These are phyloP conservation scores for Pteromalus puparum DNA, from an alignment of 1,140 invertebrate genomes.

Conservation along the genomic window DNA sequence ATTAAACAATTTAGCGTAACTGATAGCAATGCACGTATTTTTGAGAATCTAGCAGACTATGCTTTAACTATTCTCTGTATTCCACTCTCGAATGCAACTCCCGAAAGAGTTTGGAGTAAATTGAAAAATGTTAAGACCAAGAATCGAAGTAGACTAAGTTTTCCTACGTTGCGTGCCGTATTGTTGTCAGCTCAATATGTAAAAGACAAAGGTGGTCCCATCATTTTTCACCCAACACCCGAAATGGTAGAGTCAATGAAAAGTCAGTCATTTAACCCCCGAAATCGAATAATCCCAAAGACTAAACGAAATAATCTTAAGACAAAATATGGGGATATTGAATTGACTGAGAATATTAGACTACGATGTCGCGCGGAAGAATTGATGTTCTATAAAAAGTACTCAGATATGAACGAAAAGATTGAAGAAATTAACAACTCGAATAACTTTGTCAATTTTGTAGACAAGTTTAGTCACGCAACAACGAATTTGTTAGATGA, in stretches of 20 bases:
- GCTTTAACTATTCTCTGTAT: too few relatives aligned
- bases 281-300: background rate
- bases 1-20: background rate
- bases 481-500: too few relatives aligned
- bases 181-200: background rate
- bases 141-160: background rate
- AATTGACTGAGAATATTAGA: too few relatives aligned
- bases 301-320: background rate
- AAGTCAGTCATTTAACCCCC: background rate
- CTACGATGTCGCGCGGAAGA: background rate
- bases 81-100: too few relatives aligned
- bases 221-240: background rate
- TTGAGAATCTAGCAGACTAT: too few relatives aligned
- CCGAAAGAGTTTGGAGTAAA: background rate
- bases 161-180: background rate
- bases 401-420: background rate
- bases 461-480: too few relatives aligned
- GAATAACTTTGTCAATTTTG: too few relatives aligned
- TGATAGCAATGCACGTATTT: too few relatives aligned
- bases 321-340: too few relatives aligned
- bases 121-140: background rate
- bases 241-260: background rate
- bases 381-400: background rate
- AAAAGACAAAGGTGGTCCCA: background rate
- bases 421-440: background rate